Evolutionary conservation across 2,797 vertebrate genomes (phyloP).

Genomic region (Pseudomugil tenellus): DNA sequence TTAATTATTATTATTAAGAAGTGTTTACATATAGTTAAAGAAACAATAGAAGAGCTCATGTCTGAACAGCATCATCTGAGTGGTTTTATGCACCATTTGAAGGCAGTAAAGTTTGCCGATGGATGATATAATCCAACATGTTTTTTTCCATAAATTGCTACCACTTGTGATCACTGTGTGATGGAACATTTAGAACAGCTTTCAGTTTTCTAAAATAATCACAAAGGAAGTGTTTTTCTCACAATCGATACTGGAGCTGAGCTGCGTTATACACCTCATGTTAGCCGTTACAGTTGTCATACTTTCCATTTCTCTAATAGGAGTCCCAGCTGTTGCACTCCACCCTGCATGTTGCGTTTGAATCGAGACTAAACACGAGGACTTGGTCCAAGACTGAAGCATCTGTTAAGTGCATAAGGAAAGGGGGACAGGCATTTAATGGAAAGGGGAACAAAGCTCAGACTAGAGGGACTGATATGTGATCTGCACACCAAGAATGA

Average conservation of each 20-base stretch:
- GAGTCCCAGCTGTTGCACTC: conserved; percentile 28
- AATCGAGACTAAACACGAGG: conserved; percentile 58
- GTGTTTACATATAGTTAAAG: not conserved
- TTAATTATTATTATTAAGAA: too few species aligned
- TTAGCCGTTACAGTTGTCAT: conserved; percentile 34
- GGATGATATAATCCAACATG: conserved; percentile 5
- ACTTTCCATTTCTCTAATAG: conserved; percentile 48
- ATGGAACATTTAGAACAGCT: not conserved
- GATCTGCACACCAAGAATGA: conserved; percentile 59
- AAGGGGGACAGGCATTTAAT: conserved; percentile 41
- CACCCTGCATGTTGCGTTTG: conserved; percentile 35
- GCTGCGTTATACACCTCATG: conserved; percentile 6
- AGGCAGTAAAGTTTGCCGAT: conserved; percentile 8
- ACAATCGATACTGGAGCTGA: not conserved
- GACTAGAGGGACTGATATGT: conserved; percentile 70
- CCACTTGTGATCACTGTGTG: not conserved
- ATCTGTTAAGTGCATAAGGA: conserved; percentile 78
- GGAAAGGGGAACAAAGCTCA: conserved; percentile 58
- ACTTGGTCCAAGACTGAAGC: conserved; percentile 64
- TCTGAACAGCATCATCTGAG: not conserved
- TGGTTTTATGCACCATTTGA: not conserved
- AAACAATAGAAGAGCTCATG: not conserved
- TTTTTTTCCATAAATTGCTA: conserved; percentile 6
- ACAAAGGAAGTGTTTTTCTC: conserved; percentile 8
- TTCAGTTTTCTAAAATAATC: conserved; percentile 23